Evolutionary conservation across 2,888 invertebrate genomes (phyloP), one percentile per base, ranked within the genome.

Genomic region (Drosophila niveifrons): DNA sequence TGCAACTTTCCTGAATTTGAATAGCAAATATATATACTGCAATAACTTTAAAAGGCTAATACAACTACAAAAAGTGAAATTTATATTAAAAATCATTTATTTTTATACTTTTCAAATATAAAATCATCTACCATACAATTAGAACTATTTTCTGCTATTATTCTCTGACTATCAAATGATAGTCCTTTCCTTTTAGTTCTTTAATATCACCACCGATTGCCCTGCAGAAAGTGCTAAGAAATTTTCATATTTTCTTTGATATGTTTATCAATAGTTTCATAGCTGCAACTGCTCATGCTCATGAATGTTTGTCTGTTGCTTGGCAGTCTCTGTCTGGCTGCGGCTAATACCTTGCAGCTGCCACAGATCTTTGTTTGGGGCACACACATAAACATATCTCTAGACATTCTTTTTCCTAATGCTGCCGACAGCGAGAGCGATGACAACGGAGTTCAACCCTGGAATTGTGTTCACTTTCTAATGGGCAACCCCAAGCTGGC

Each of bases 381-480:
- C n/a, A 47, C 13, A 47, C 23, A n/a, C 28, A 34, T 23, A 23
- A 23, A 23, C 34, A 34, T 11, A 7, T 28, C 9, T 9, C 23
- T 23, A 23, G 36, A 41, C n/a, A 34, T 57, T 47, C 41, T 48
- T 41, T 41, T 39, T 17, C 1, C 13, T 41, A 13, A 7, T 39
- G 39, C 39, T 39, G 39, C 4, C 39, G 13, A n/a, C 13, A 18
- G 36, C 13, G 13, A 17, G 3, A 11, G n/a, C n/a, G 15, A 41
- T 31, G n/a, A 3, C 17, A 17, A 34, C 58, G 41, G n/a, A 46
- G 36, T 51, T 17, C 65, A 65, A 39, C 66, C 57, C 66, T 43
- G 47, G 50, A 52, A 63, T 48, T 74, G 46, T 69, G 58, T 78
- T 78, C 72, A 80, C 69, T 75, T 82, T 82, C 64, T 80, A 80